These are phyloP conservation scores for Crocallis elinguaria DNA, from an alignment of 2,888 invertebrate species.

Conservation along the genomic window DNA sequence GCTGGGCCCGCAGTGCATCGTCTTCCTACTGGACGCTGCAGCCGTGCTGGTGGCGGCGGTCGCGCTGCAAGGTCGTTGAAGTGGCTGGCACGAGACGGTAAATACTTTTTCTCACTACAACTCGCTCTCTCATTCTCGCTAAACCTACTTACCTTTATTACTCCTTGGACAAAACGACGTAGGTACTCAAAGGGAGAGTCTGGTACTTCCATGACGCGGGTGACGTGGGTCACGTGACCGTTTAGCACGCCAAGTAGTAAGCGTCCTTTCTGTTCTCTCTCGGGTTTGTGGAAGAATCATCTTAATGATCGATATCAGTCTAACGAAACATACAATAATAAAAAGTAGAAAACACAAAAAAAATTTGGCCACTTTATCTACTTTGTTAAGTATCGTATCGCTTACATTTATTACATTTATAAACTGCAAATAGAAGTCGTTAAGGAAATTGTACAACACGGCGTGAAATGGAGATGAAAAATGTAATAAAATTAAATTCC, in stretches of 20 bases:
- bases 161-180: no score
- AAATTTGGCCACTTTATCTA: background rate
- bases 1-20: slow-evolving; percentile 94
- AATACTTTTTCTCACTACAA: background rate
- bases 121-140: background rate
- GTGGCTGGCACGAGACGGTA: slow-evolving; percentile 91
- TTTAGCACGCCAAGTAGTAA: no score
- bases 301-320: no score
- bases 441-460: slow-evolving; percentile 40
- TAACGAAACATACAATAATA: no score
- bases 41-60: slow-evolving; percentile 94
- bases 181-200: no score
- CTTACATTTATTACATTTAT: slow-evolving; percentile 21
- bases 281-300: no score
- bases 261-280: no score
- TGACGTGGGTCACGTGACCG: no score
- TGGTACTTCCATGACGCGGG: no score
- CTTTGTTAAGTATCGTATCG: background rate
- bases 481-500: slow-evolving; percentile 54
- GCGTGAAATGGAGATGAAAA: slow-evolving; percentile 39
- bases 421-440: slow-evolving; percentile 42
- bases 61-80: slow-evolving; percentile 93
- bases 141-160: no score
- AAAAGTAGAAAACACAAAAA: no score
- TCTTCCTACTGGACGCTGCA: slow-evolving; percentile 94